Conservation (phyloP, 2,888 invertebrate species). For the Gonocerus acuteangulatus region DNA sequence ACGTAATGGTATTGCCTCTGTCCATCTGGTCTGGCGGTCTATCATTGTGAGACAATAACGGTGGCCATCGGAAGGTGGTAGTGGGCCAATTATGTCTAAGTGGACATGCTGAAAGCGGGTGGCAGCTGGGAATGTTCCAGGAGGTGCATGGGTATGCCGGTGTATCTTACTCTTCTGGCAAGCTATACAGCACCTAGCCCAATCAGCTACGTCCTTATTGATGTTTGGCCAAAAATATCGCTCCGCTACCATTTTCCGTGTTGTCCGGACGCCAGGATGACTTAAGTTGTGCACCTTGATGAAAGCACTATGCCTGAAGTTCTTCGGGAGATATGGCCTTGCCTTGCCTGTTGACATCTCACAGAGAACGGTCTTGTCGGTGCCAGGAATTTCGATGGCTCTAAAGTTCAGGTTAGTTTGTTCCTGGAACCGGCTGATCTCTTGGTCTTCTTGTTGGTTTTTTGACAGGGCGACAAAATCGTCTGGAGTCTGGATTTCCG, state of each 20-base stretch:
- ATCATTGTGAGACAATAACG: too few species aligned
- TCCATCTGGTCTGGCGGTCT: too few species aligned
- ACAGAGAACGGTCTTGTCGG: background rate
- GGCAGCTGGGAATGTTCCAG: too few species aligned
- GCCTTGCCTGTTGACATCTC: background rate
- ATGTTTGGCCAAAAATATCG: background rate
- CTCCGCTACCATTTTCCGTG: background rate
- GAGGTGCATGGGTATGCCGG: too few species aligned
- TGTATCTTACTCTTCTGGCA: too few species aligned
- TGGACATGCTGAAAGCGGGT: too few species aligned
- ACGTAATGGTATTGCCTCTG: too few species aligned
- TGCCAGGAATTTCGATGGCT: background rate
- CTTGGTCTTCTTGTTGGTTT: background rate
- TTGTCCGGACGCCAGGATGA: background rate
- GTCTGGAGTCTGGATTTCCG: background rate
- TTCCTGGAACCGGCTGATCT: background rate
- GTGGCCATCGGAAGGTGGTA: too few species aligned
- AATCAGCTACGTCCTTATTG: too few species aligned
- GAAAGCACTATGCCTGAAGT: background rate
- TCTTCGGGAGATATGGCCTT: background rate
- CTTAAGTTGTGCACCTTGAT: background rate
- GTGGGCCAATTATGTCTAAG: too few species aligned
- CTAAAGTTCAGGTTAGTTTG: background rate
- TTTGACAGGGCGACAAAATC: background rate
- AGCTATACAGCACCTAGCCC: too few species aligned